Base-by-base conservation (phyloP, 2,113 vertebrate genomes). In the Bubo scandiacus region DNA sequence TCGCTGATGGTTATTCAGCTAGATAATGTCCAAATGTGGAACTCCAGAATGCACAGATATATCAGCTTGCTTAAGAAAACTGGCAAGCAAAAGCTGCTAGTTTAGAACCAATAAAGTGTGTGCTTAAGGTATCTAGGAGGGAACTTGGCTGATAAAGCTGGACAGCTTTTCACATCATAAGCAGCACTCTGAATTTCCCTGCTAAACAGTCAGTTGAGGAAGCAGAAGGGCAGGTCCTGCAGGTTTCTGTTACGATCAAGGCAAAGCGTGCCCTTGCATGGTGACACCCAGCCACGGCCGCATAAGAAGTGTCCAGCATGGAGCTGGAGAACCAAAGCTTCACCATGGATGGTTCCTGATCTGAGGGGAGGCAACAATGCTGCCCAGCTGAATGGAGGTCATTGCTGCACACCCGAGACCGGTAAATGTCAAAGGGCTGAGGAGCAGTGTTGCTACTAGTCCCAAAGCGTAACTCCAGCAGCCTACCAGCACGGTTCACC, bases 201-300 rank as follows among this genome's bases (percentile, higher is more conserved):
- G 40, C 23, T 72, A 21, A 89, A 34, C 21, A 70, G 32, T 22
- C 42, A 51, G 49, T 0, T 42, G 30, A 42, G 40, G 54, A 62
- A 68, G 29, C 38, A 26, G 40, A 55, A 71, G 17, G 54, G 16
- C 29, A 5, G 25, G 8, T 82, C 32, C 45, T 0, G 1, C 1
- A 4, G 15, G 17, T 43, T 68, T 65, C 72, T 43, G 23, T 43
- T 51, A 34, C 2, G 0, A 27, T 40, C 27, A 17, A 26, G 58
- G 32, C 52, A 66, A 84, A 81, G 22, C 0, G 0, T 12, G n/a
- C 9, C 61, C n/a, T 40, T 6, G 2, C 14, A 13, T 26, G 16
- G 43, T 2, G 2, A 90, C 72, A 16, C 18, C 36, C 52, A 67
- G 15, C 45, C 2, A 1, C 2, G 8, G 29, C 15, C 4, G 0